phyloP scores from a whole-genome alignment of 2,113 vertebrate species.

The Megaptera novaeangliae region DNA sequence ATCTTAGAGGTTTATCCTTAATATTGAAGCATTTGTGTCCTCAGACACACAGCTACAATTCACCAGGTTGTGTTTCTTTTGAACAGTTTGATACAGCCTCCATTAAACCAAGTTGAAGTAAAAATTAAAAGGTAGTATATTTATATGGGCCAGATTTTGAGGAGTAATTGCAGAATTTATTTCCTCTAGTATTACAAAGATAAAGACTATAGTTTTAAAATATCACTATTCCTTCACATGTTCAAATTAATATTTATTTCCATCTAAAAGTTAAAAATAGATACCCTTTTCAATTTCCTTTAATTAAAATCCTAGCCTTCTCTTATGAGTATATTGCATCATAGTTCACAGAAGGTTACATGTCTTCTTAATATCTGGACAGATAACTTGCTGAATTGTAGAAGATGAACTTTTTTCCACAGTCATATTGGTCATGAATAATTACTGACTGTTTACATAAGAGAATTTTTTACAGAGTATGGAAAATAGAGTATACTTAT shows the following conservation, averaged over 20 bases:
- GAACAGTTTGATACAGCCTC: neutral
- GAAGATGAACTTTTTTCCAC: neutral
- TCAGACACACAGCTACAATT: neutral
- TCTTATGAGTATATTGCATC: neutral
- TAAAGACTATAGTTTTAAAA: neutral
- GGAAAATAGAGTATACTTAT: neutral
- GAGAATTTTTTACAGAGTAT: neutral
- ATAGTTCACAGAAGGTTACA: neutral
- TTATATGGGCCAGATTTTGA: conserved; percentile 18
- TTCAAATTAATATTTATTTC: conserved; percentile 32
- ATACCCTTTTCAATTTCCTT: neutral
- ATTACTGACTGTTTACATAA: neutral
- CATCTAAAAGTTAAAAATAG: neutral
- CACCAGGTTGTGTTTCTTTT: neutral
- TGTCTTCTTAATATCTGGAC: conserved; percentile 10
- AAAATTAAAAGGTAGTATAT: neutral
- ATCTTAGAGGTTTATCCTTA: conserved; percentile 47
- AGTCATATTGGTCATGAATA: conserved; percentile 28
- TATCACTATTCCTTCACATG: neutral
- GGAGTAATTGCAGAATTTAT: neutral
- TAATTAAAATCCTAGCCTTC: neutral
- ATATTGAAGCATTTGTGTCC: neutral
- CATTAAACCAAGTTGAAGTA: neutral
- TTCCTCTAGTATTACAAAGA: neutral
- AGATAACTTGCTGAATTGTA: neutral